Evolutionary conservation across 2,113 vertebrate species (phyloP).

Genomic region (Stegostoma tigrinum): DNA sequence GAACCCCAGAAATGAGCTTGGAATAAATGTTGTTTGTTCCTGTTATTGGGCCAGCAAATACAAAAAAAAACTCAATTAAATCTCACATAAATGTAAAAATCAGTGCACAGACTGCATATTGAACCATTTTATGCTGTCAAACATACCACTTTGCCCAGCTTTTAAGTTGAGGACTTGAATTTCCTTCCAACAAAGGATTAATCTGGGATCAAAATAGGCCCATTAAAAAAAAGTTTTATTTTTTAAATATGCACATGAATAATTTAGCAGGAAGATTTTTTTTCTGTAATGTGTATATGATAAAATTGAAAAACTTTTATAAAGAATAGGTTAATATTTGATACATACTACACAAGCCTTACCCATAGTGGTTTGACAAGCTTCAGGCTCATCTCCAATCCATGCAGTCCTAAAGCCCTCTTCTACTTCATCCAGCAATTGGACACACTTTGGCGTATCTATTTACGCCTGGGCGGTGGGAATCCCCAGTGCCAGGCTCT

Average conservation of each 20-base stretch:
- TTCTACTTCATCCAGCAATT: too few species aligned
- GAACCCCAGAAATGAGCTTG: too few species aligned
- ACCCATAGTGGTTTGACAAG: background rate
- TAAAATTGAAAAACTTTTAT: background rate
- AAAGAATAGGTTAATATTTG: background rate
- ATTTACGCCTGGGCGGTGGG: too few species aligned
- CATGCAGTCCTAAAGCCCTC: background rate
- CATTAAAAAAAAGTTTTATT: constrained; percentile 7
- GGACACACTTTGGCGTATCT: too few species aligned
- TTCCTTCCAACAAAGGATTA: background rate
- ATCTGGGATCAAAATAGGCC: background rate
- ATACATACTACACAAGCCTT: background rate
- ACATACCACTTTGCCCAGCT: background rate
- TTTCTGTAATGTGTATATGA: background rate
- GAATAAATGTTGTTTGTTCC: background rate
- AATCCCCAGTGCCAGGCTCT: too few species aligned
- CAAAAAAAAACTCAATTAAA: background rate
- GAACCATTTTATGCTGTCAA: background rate
- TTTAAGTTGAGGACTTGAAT: background rate
- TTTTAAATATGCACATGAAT: background rate
- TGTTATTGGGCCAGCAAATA: background rate
- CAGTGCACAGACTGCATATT: background rate
- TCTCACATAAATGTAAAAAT: background rate
- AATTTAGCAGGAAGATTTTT: background rate
- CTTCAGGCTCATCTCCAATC: background rate